Evolutionary conservation across 2,797 vertebrate species (phyloP).

Genomic region (Tadarida brasiliensis): DNA sequence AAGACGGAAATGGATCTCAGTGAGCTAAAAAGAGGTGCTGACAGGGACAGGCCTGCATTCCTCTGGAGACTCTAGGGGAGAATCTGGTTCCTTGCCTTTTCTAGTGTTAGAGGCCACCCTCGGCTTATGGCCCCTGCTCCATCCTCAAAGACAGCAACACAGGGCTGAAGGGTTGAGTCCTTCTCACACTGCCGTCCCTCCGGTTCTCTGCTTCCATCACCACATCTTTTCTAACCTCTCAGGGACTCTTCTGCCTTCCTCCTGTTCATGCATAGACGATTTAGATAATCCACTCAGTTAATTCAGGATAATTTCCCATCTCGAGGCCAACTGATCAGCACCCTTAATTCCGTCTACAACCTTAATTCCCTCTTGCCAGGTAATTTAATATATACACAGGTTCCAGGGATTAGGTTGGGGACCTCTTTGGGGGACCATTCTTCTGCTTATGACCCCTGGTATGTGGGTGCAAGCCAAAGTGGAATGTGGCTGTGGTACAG

Average conservation of each 20-base stretch:
- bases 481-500: fast-evolving
- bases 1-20: neutral
- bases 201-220: neutral
- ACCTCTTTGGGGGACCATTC: neutral
- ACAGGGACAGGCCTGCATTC: neutral
- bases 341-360: too few relatives aligned
- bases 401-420: neutral
- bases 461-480: neutral
- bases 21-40: neutral
- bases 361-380: too few relatives aligned
- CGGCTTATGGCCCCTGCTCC: neutral
- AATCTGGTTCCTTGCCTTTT: neutral
- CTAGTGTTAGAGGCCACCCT: neutral
- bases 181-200: fast-evolving
- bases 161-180: neutral
- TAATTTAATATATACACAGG: neutral
- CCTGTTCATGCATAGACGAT: neutral
- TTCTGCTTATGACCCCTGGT: neutral
- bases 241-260: neutral
- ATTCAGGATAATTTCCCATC: neutral
- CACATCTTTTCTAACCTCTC: neutral
- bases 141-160: neutral
- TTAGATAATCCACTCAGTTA: neutral
- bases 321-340: neutral
- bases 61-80: neutral